phyloP scores from a whole-genome alignment of 2,113 vertebrate genomes.

The Orcinus orca region DNA sequence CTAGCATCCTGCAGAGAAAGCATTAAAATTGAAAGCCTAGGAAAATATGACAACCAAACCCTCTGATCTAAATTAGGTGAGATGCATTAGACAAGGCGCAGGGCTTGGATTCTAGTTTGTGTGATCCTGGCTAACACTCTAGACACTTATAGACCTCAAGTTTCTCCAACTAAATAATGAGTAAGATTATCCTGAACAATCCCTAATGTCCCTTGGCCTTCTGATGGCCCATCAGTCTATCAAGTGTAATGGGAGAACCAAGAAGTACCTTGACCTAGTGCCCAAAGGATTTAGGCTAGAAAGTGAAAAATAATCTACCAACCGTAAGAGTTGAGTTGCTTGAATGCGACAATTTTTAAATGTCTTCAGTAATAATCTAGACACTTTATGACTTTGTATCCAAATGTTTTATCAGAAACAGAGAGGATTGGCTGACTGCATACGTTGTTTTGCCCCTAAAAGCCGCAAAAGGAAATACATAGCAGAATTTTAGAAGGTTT shows the following conservation, averaged over 20 bases:
- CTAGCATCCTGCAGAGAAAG: not conserved
- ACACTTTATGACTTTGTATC: not conserved
- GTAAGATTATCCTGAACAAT: not conserved
- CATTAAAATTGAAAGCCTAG: not conserved
- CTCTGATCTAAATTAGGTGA: not conserved
- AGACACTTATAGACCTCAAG: not conserved
- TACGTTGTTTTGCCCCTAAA: not conserved
- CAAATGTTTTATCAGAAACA: not conserved
- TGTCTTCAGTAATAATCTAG: not conserved
- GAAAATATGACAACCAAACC: not conserved
- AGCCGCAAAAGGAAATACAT: not conserved
- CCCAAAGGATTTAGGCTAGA: not conserved
- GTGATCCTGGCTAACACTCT: not conserved
- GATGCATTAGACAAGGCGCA: not conserved
- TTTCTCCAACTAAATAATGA: not conserved
- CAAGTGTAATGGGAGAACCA: not conserved
- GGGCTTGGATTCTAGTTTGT: not conserved
- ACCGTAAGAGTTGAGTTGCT: not conserved
- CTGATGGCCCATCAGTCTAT: not conserved
- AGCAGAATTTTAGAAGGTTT: not conserved
- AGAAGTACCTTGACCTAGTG: not conserved
- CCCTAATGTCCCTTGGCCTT: not conserved
- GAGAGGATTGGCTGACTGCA: not conserved
- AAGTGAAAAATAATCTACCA: not conserved
- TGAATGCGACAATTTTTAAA: not conserved